Percentiles rank a stretch among this genome's conserved stretches.
Conservation (phyloP, 2,888 invertebrate genomes). For the Strigamia maritima region DNA sequence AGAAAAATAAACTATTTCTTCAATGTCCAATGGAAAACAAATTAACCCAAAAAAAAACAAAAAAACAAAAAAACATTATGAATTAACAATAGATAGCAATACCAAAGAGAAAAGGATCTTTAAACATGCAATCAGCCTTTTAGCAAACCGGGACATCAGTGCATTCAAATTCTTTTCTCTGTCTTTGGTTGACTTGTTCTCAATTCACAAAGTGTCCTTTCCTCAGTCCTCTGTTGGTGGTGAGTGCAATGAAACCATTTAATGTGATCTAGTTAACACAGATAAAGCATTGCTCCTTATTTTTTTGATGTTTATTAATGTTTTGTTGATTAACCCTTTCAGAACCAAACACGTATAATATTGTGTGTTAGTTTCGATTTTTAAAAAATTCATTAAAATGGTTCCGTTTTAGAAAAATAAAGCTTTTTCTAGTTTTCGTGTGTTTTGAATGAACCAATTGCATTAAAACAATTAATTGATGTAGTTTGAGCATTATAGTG, state of each 20-base stretch:
- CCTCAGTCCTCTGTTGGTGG: not conserved
- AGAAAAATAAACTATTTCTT: not conserved
- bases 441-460: too few species aligned
- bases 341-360: too few species aligned
- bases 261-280: constrained; percentile 18
- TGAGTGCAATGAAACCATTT: constrained; percentile 27
- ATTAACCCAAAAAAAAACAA: too few species aligned
- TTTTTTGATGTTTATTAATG: not conserved
- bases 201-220: constrained; percentile 17
- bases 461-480: too few species aligned
- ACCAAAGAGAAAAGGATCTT: constrained; percentile 27
- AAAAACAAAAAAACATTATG: not conserved
- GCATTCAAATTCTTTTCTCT: constrained; percentile 5
- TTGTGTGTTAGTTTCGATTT: too few species aligned
- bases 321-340: not conserved
- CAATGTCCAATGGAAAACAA: too few species aligned
- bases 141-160: not conserved
- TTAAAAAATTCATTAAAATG: too few species aligned
- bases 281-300: not conserved
- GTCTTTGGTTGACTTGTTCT: not conserved
- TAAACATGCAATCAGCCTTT: not conserved
- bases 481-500: too few species aligned
- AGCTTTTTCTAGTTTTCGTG: too few species aligned
- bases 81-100: not conserved
- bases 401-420: too few species aligned